Percentiles rank a stretch among this genome's conserved stretches.
Evolutionary conservation across 2,797 vertebrate species (phyloP).

Genomic region (Sylvilagus floridanus): DNA sequence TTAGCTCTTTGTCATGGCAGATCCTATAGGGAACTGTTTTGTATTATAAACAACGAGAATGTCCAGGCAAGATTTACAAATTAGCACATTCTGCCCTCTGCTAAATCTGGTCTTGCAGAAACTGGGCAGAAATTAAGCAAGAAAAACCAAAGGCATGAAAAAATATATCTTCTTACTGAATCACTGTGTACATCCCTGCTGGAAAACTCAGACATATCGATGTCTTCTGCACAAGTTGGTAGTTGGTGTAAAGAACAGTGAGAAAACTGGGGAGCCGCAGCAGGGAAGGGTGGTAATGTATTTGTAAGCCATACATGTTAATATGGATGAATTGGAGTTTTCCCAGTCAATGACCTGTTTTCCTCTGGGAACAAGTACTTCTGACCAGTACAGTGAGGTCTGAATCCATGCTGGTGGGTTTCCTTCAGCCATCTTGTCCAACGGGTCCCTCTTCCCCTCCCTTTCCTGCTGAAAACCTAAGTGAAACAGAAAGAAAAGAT

Average conservation of each 20-base stretch:
- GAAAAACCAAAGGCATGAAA: constrained; percentile 31
- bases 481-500: no score
- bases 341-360: neutral
- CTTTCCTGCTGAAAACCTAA: neutral
- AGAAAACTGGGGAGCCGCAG: neutral
- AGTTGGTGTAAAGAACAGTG: neutral
- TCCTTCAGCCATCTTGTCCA: neutral
- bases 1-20: constrained; percentile 30
- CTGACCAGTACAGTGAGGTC: neutral
- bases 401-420: neutral
- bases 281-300: neutral
- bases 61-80: constrained; percentile 17
- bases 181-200: neutral
- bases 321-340: neutral
- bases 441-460: accelerated
- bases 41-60: constrained; percentile 48
- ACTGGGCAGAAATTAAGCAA: constrained; percentile 32
- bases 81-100: neutral
- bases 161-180: constrained; percentile 23
- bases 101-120: constrained; percentile 43
- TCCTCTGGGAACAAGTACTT: neutral
- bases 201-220: neutral
- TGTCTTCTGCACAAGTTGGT: neutral
- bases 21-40: constrained; percentile 52
- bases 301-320: neutral